These are phyloP conservation scores for Eulacestoma nigropectus DNA, from an alignment of 2,113 vertebrate genomes.

Conservation along the genomic window DNA sequence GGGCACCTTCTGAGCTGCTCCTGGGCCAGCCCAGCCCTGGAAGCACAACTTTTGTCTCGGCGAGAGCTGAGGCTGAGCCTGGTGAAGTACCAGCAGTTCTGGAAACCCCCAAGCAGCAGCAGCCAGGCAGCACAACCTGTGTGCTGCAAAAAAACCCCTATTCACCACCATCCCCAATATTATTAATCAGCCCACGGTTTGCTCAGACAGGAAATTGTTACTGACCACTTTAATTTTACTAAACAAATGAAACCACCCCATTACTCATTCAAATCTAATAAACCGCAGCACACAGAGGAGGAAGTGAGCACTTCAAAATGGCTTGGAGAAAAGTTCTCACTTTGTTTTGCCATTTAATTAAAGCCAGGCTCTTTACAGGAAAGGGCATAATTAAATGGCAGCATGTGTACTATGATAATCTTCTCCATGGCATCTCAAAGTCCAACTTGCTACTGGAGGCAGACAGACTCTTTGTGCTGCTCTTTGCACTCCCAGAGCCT, in stretches of 20 bases:
- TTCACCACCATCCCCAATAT: background rate
- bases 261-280: constrained; percentile 65
- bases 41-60: background rate
- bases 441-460: background rate
- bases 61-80: background rate
- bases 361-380: constrained; percentile 51
- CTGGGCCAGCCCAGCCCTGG: background rate
- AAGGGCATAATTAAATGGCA: constrained; percentile 43
- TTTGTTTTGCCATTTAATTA: constrained; percentile 61
- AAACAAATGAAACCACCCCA: constrained; percentile 61
- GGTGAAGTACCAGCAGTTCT: background rate
- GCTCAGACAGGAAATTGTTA: constrained; percentile 60
- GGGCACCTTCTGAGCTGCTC: background rate
- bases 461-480: background rate
- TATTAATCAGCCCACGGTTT: constrained; percentile 26
- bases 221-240: constrained; percentile 57
- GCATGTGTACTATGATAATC: background rate
- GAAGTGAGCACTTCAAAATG: constrained; percentile 51
- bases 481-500: background rate
- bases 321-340: constrained; percentile 51
- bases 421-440: background rate
- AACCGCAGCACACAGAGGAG: constrained; percentile 52
- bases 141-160: background rate
- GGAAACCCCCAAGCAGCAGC: constrained; percentile 11
- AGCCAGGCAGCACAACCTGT: background rate